phyloP scores from a whole-genome alignment of 2,797 vertebrate species.

The Hafferia zeledoni region DNA sequence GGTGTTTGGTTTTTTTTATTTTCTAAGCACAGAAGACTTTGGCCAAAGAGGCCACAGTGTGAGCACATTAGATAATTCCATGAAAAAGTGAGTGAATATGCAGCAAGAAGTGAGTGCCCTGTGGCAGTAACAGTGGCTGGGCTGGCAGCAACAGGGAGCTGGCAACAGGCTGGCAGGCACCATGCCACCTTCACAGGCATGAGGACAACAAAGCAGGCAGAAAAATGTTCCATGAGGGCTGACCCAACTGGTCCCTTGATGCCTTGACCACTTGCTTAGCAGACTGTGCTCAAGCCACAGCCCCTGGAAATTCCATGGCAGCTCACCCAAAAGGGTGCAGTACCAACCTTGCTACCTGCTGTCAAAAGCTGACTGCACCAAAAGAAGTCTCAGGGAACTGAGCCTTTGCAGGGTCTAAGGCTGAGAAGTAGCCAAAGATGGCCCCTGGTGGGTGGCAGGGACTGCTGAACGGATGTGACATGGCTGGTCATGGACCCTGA shows the following conservation, averaged over 20 bases:
- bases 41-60: neutral
- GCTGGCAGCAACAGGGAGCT: neutral
- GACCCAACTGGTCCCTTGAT: neutral
- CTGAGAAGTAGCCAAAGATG: neutral
- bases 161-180: neutral
- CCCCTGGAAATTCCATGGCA: neutral
- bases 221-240: neutral
- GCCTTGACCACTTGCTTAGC: neutral
- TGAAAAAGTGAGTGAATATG: neutral
- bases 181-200: neutral
- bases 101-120: neutral
- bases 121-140: neutral
- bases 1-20: neutral
- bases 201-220: neutral
- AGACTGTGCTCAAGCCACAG: neutral
- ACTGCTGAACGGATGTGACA: neutral
- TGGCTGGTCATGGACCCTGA: neutral
- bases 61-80: neutral
- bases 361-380: neutral
- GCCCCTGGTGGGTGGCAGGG: neutral
- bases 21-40: neutral
- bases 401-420: neutral
- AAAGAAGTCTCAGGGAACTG: neutral
- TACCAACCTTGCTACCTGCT: neutral
- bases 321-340: neutral